phyloP scores from a whole-genome alignment of 2,797 vertebrate species.

The Hydrocynus forskahlii region DNA sequence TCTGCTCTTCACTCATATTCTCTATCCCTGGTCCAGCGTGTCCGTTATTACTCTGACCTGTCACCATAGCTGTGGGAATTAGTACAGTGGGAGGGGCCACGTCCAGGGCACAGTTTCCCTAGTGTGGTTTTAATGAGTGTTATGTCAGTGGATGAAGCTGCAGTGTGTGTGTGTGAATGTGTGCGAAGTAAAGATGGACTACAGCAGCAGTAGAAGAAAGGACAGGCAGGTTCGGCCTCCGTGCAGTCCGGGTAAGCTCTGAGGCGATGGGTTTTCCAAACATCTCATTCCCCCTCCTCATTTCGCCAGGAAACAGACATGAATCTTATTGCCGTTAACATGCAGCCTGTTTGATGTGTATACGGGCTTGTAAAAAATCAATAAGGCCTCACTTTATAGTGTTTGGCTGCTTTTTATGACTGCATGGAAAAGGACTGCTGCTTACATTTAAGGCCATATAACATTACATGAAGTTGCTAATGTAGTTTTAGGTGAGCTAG shows the following conservation, averaged over 20 bases:
- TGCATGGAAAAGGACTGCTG: not conserved
- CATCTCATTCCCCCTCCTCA: not conserved
- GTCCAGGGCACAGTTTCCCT: not conserved
- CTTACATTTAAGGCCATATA: not conserved
- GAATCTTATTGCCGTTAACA: not conserved
- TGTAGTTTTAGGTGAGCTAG: not conserved
- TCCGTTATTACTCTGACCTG: not conserved
- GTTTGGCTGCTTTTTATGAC: not conserved
- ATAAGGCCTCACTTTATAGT: not conserved
- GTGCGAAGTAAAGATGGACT: constrained; percentile 48
- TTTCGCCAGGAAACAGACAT: not conserved
- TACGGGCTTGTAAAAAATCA: not conserved
- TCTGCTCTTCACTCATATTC: not conserved
- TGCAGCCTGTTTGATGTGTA: not conserved
- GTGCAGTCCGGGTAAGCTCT: constrained; percentile 41
- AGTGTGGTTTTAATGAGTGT: not conserved
- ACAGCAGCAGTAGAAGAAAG: constrained; percentile 5
- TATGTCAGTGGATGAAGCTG: not conserved
- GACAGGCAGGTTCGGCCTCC: constrained; percentile 1
- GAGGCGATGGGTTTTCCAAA: not conserved
- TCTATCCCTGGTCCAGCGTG: not conserved
- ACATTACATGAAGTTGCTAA: not conserved
- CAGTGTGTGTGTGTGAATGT: constrained; percentile 8
- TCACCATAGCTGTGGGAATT: not conserved
- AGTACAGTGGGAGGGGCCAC: constrained; percentile 13